Percentiles rank a stretch among this genome's conserved stretches.
Conservation (phyloP, 2,113 vertebrate genomes). For the Alligator mississippiensis region DNA sequence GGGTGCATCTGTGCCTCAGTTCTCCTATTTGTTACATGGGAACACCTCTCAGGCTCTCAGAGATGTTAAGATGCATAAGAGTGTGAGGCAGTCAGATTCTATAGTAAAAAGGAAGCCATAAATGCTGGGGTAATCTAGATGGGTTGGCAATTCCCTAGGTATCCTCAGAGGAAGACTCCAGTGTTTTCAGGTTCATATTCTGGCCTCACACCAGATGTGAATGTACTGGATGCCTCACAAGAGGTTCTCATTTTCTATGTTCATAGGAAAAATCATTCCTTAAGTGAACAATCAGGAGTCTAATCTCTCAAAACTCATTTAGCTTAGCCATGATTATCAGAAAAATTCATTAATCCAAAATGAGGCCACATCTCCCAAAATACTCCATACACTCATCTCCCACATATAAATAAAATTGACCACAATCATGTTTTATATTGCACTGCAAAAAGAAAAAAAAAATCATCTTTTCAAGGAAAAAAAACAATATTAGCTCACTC, state of each 20-base stretch:
- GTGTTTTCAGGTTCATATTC: background rate
- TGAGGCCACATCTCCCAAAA: conserved; percentile 2
- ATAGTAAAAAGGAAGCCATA: background rate
- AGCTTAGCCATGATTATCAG: background rate
- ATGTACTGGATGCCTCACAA: background rate
- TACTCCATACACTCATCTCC: background rate
- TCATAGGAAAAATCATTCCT: too few relatives aligned
- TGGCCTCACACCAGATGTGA: background rate
- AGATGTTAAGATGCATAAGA: background rate
- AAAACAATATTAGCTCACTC: background rate
- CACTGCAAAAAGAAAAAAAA: background rate
- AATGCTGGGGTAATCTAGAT: background rate
- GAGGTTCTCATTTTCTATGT: background rate
- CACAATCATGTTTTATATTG: conserved; percentile 11
- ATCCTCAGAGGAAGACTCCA: background rate
- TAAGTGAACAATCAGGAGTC: background rate
- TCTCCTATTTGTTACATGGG: background rate
- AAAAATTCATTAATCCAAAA: conserved; percentile 1
- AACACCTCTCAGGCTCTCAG: background rate
- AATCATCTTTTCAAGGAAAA: background rate
- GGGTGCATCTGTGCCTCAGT: background rate
- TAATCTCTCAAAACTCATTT: background rate
- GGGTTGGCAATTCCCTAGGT: background rate
- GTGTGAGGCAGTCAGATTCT: background rate
- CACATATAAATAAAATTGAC: conserved; percentile 17